Percentiles rank a stretch among this genome's conserved stretches.
Evolutionary conservation across 2,888 invertebrate species (phyloP).

Genomic region (Pterostichus niger): DNA sequence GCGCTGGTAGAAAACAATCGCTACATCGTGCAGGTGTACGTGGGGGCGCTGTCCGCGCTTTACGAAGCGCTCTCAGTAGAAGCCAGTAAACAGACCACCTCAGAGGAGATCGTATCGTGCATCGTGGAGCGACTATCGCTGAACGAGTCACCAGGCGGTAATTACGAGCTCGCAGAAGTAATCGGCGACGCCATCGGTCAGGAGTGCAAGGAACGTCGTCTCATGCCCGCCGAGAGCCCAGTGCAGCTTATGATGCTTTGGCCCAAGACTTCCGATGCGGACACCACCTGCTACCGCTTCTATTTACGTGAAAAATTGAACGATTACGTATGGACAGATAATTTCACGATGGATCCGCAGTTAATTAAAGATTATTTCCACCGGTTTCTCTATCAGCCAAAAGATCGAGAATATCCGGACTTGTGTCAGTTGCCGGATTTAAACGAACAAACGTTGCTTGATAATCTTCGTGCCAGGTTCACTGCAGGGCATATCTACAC

Average conservation of each 20-base stretch:
- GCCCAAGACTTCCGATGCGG: constrained; percentile 83
- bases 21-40: constrained; percentile 91
- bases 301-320: constrained; percentile 92
- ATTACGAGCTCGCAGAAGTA: constrained; percentile 93
- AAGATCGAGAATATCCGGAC: constrained; percentile 96
- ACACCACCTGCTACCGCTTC: constrained; percentile 85
- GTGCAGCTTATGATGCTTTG: constrained; percentile 91
- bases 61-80: constrained; percentile 95
- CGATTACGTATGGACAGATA: constrained; percentile 92
- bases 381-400: constrained; percentile 93
- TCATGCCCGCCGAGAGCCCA: constrained; percentile 89
- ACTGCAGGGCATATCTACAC: constrained; percentile 96
- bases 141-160: constrained; percentile 79
- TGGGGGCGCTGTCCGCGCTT: constrained; percentile 91
- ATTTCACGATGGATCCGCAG: constrained; percentile 94
- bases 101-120: constrained; percentile 94
- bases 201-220: constrained; percentile 94
- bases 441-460: constrained; percentile 94
- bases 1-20: constrained; percentile 83
- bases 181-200: constrained; percentile 92
- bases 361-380: constrained; percentile 95
- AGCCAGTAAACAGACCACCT: constrained; percentile 94
- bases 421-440: constrained; percentile 96
- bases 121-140: constrained; percentile 87
- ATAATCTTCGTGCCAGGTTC: constrained; percentile 93